Conservation (phyloP, 2,113 vertebrate genomes). For the Amazona guildingii region DNA sequence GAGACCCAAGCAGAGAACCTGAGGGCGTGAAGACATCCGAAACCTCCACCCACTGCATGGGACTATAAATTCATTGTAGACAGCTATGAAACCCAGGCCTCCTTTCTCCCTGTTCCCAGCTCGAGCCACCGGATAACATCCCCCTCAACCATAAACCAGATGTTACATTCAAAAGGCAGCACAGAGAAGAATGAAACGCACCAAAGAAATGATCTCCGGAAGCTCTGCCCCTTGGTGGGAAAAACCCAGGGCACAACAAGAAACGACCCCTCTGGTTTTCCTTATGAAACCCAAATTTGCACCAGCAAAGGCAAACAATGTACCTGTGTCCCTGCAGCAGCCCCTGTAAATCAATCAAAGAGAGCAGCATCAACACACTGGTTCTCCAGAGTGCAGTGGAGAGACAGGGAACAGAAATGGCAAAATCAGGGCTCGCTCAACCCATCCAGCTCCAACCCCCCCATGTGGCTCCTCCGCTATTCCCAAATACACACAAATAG, state of each 20-base stretch:
- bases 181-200: neutral
- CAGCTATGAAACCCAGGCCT: neutral
- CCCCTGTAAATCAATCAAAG: neutral
- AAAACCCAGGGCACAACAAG: neutral
- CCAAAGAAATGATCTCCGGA: neutral
- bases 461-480: accelerated
- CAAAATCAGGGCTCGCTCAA: neutral
- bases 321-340: neutral
- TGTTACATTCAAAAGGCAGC: neutral
- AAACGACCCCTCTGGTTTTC: neutral
- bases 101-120: neutral
- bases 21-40: neutral
- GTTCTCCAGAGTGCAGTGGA: neutral
- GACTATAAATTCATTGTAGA: neutral
- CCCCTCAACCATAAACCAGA: neutral
- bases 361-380: neutral
- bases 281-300: neutral
- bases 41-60: neutral
- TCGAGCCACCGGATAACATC: neutral
- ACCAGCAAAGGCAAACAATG: neutral
- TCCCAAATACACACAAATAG: accelerated
- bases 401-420: neutral
- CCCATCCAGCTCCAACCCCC: neutral
- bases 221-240: neutral
- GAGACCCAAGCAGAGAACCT: neutral